Evolutionary conservation across 2,797 vertebrate genomes (phyloP), one percentile per base, ranked within the genome.

Genomic region (Alcedo quadribrachys): DNA sequence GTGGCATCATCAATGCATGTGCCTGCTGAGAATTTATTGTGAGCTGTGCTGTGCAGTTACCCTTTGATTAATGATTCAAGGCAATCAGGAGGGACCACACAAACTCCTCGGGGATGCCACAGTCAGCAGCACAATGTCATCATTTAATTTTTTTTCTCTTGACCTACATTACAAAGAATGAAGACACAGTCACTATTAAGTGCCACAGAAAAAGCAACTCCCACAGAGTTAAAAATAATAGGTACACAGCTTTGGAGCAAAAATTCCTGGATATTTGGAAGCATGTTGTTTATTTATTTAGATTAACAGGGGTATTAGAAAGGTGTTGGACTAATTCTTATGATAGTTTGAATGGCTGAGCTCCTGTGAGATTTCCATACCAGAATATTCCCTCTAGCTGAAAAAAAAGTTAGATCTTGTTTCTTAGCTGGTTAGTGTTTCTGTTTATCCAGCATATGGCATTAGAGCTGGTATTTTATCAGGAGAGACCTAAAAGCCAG

Each of bases 21-120:
- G 78, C 76, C 85, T 89, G 74, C 79, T 75, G 87, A 95, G 95
- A 86, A 81, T 81, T 79, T 46, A 73, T 30, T 79, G 69, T 63
- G 67, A 46, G 66, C 73, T 94, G 87, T 60, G 81, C 85, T 87
- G 74, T 55, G 76, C 55, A 79, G 87, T 73, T 91, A 71, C 68
- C 57, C 84, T 93, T 95, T 95, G 91, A 96, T 96, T 87, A 94
- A 89, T 78, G 94, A 81, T 93, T 84, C 84, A 84, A 88, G 83
- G 89, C 73, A 92, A 85, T 90, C 92, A 81, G 69, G 46, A 88
- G 74, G 87, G 94, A 94, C 81, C 78, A 54, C 84, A 91, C 76
- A 78, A 94, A 46, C 19, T 87, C 82, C 90, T 69, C 27, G 51
- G 91, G 85, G 71, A 94, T 83, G 77, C 76, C 40, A 79, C 55